phyloP scores from a whole-genome alignment of 2,113 vertebrate genomes.

The Tenebrosternarchus preto region DNA sequence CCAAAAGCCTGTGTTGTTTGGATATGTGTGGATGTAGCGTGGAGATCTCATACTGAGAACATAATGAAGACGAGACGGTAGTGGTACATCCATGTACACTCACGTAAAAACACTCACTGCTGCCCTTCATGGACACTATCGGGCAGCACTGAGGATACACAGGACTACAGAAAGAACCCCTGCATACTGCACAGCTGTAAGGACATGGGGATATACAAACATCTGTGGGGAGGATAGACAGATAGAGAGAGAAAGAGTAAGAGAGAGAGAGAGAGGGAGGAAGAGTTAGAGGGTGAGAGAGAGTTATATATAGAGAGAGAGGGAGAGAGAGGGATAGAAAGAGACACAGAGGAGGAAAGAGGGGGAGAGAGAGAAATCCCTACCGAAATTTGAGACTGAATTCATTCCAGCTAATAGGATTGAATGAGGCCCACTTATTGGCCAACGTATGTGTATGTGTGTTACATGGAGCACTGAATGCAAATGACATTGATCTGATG shows the following conservation, averaged over 20 bases:
- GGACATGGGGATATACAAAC: slow-evolving; percentile 31
- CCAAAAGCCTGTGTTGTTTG: no score
- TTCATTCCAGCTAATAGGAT: slow-evolving; percentile 75
- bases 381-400: slow-evolving; percentile 64
- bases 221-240: not conserved
- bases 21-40: not conserved
- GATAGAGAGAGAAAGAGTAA: not conserved
- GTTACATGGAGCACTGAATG: slow-evolving; percentile 72
- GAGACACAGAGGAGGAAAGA: not conserved
- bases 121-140: slow-evolving; percentile 31
- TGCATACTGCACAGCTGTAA: slow-evolving; percentile 17
- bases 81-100: slow-evolving; percentile 34
- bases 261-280: slow-evolving; percentile 43
- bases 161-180: slow-evolving; percentile 46
- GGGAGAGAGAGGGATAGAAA: not conserved
- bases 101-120: slow-evolving; percentile 22
- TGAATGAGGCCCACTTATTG: slow-evolving; percentile 70
- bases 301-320: slow-evolving; percentile 47
- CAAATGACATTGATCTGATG: slow-evolving; percentile 74
- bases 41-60: not conserved
- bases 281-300: slow-evolving; percentile 7
- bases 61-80: not conserved
- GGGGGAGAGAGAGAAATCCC: slow-evolving; percentile 50
- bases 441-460: slow-evolving; percentile 71
- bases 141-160: slow-evolving; percentile 37